Evolutionary conservation across 2,888 invertebrate genomes (phyloP).

Genomic region (Apomyelois bistriatella): DNA sequence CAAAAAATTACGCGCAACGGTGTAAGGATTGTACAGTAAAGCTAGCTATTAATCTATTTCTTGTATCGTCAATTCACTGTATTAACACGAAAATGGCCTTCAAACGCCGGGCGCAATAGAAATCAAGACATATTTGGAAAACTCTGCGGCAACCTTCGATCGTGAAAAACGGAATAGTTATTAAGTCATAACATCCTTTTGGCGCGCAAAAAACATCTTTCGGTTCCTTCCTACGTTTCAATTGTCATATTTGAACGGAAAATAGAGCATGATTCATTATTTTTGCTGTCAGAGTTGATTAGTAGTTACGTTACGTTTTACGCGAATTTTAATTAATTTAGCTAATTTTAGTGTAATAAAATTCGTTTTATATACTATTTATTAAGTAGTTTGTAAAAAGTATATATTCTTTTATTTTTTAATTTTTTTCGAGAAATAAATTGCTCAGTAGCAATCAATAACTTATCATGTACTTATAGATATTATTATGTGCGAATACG

Average conservation of each 20-base stretch:
- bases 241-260: slow-evolving; percentile 6
- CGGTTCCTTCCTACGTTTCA: slow-evolving; percentile 4
- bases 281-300: slow-evolving; percentile 3
- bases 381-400: no score
- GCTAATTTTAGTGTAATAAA: neutral
- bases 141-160: slow-evolving; percentile 17
- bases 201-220: slow-evolving; percentile 2
- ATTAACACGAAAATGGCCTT: slow-evolving; percentile 22
- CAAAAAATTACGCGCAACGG: no score
- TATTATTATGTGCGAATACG: no score
- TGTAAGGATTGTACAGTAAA: no score
- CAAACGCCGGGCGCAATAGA: slow-evolving; percentile 27
- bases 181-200: slow-evolving; percentile 1
- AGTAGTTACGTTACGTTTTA: slow-evolving; percentile 5
- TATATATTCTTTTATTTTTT: no score
- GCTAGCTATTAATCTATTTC: neutral
- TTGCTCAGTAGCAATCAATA: no score
- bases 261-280: slow-evolving; percentile 1
- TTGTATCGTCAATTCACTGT: neutral
- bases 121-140: slow-evolving; percentile 32
- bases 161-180: neutral
- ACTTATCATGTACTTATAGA: no score
- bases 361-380: no score
- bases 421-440: no score
- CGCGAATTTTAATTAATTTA: neutral